Evolutionary conservation across 2,113 vertebrate genomes (phyloP).

Genomic region (Fregetta grallaria): DNA sequence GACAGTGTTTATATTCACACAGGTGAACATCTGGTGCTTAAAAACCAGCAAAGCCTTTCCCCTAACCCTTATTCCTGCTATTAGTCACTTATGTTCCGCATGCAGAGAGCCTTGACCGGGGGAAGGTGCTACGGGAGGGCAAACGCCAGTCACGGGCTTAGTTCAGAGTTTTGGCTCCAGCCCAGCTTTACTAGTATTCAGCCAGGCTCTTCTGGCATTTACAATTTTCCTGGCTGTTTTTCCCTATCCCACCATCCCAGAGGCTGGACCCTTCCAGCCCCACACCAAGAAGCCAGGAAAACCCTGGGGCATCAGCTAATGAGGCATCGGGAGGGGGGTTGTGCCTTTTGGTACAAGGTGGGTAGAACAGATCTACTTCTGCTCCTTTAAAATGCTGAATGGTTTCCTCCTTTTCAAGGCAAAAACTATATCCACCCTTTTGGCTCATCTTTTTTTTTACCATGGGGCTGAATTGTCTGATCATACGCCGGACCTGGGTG

Average conservation of each 20-base stretch:
- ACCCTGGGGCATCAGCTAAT: background rate
- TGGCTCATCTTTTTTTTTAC: background rate
- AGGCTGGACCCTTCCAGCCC: background rate
- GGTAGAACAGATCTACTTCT: background rate
- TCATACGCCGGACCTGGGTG: background rate
- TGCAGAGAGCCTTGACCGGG: fast-evolving
- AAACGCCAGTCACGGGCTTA: background rate
- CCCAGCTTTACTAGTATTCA: background rate
- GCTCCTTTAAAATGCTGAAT: background rate
- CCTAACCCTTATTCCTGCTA: background rate
- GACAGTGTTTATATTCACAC: background rate
- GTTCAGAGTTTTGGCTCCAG: background rate
- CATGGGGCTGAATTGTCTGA: background rate
- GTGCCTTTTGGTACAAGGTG: background rate
- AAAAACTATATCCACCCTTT: background rate
- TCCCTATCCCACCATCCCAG: background rate
- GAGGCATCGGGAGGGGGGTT: background rate
- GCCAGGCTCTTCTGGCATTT: background rate
- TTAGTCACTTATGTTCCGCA: fast-evolving
- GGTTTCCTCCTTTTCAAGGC: background rate
- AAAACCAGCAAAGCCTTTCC: background rate
- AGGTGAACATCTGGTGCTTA: background rate
- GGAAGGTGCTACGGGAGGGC: background rate
- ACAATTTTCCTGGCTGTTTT: background rate
- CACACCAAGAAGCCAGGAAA: background rate